These are phyloP conservation scores for Oxyscelio sp. DNA, from an alignment of 2,888 invertebrate species.

Conservation along the genomic window DNA sequence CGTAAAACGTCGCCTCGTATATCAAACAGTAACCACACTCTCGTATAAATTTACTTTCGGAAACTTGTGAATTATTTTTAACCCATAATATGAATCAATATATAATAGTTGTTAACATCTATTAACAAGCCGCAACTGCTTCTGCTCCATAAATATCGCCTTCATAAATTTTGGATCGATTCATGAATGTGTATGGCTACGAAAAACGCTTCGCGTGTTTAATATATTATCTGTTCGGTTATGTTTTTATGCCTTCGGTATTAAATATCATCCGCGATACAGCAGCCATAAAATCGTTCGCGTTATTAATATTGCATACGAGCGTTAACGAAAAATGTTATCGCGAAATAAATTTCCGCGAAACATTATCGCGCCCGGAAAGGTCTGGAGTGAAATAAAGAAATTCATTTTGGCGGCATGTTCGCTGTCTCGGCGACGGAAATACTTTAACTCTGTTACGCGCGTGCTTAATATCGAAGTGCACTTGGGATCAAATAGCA, in stretches of 20 bases:
- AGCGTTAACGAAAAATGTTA: slow-evolving; percentile 27
- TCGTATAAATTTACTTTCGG: slow-evolving; percentile 4
- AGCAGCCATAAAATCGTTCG: slow-evolving; percentile 25
- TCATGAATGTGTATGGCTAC: slow-evolving; percentile 52
- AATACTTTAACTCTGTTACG: too few relatives aligned
- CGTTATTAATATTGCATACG: slow-evolving; percentile 46
- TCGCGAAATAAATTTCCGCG: too few relatives aligned
- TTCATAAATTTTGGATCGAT: slow-evolving; percentile 50
- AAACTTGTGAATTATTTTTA: slow-evolving; percentile 40
- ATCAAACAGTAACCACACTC: slow-evolving; percentile 1
- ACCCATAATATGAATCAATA: background rate
- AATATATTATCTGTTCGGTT: slow-evolving; percentile 24
- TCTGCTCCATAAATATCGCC: slow-evolving; percentile 37
- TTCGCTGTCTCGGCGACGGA: too few relatives aligned
- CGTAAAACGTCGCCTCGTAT: slow-evolving; percentile 15
- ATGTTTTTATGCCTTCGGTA: slow-evolving; percentile 39
- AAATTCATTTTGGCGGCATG: too few relatives aligned
- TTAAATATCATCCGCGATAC: slow-evolving; percentile 35
- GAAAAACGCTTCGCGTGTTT: slow-evolving; percentile 45
- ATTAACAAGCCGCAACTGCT: slow-evolving; percentile 48
- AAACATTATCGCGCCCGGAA: too few relatives aligned
- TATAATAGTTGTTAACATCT: slow-evolving; percentile 53
- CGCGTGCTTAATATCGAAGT: slow-evolving; percentile 33
- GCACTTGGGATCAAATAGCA: slow-evolving; percentile 21
- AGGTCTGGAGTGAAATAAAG: too few relatives aligned